Evolutionary conservation across 2,888 invertebrate species (phyloP), one percentile per base, ranked within the genome.

Genomic region (Sesia apiformis): DNA sequence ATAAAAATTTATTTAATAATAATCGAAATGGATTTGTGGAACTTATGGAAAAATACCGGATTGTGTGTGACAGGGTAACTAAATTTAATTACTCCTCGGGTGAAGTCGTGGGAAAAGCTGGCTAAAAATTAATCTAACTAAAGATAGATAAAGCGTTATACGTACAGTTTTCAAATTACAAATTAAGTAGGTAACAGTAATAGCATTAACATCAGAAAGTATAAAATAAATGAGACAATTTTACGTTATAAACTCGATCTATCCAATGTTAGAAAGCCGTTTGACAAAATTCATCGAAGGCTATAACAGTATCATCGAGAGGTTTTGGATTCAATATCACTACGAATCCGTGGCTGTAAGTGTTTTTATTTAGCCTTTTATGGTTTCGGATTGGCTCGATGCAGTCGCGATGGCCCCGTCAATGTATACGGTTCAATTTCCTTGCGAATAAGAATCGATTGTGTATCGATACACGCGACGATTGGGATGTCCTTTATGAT

Each of bases 361-460:
- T 73, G 75, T 76, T 77, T 76, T 76, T 73, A 78, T 77, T 74
- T 70, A 65, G 65, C 65, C 63, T 74, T 71, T 72, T 75, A 74
- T 72, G 60, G 55, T 65, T 61, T 53, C 57, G 64, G 65, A 70
- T 71, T 71, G 65, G 59, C 63, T 57, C 64, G 62, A 66, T 64
- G 62, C 64, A 70, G 65, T 70, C 66, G 65, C 64, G 39, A 52
- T 59, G 56, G 58, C 57, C 62, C 63, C 62, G 65, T 69, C 70
- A 65, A 71, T 61, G 69, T 65, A 65, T 69, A 69, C 56, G 52
- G 57, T 66, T 66, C 69, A 67, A 74, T 74, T 73, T 72, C 70
- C 68, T 66, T 60, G 59, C 62, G 60, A 62, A 64, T 63, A 67
- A 63, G 56, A 60, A 58, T 55, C 56, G 56, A 59, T 56, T 58